These are phyloP conservation scores for Drosophila colorata DNA, from an alignment of 2,888 invertebrate genomes.

Conservation along the genomic window DNA sequence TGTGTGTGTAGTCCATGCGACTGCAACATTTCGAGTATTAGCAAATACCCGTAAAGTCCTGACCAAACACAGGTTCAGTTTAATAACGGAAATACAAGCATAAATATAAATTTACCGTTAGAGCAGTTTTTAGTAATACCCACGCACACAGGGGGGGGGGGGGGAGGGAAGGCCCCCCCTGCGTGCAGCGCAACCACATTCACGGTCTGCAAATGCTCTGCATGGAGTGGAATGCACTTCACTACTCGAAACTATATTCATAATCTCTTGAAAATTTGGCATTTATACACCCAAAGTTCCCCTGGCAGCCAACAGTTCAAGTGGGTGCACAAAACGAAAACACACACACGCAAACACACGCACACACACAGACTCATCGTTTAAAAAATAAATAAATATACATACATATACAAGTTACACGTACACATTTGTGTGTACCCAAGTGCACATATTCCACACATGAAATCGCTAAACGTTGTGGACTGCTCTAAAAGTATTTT, in stretches of 20 bases:
- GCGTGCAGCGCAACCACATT: not conserved
- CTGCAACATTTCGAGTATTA: slow-evolving; percentile 1
- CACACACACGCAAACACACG: slow-evolving; percentile 2
- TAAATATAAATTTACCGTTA: not conserved
- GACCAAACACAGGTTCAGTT: not conserved
- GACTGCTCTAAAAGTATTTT: slow-evolving; percentile 3
- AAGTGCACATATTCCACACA: slow-evolving; percentile 4
- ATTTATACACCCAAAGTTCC: not conserved
- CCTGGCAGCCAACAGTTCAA: slow-evolving; percentile 3
- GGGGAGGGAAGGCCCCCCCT: too few species aligned
- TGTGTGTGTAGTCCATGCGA: not conserved
- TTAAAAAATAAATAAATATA: not conserved
- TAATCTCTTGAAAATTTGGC: slow-evolving; percentile 6
- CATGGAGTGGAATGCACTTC: slow-evolving; percentile 8
- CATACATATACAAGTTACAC: too few species aligned
- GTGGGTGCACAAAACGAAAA: slow-evolving; percentile 2
- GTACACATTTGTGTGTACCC: not conserved
- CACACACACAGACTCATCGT: not conserved
- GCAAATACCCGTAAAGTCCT: slow-evolving; percentile 8
- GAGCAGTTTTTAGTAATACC: not conserved
- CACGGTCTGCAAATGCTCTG: not conserved
- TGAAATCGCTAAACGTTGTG: slow-evolving; percentile 11
- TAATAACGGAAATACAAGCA: not conserved
- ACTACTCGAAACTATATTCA: slow-evolving; percentile 5
- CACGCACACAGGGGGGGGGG: too few species aligned